phyloP scores from a whole-genome alignment of 2,888 invertebrate genomes.

The Rhingia campestris region DNA sequence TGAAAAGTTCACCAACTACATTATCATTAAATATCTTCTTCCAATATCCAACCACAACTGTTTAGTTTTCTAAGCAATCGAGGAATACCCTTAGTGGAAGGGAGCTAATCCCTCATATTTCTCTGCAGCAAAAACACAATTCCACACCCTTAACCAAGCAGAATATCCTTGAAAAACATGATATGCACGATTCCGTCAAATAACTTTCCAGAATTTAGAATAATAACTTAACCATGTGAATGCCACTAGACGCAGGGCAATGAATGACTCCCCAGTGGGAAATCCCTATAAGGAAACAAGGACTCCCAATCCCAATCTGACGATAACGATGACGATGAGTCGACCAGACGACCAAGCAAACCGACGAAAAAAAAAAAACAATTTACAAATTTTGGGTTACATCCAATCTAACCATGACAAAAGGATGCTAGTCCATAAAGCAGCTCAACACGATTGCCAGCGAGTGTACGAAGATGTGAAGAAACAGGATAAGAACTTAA shows the following conservation, averaged over 20 bases:
- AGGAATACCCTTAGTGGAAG: no score
- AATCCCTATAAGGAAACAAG: neutral
- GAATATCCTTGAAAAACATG: constrained; percentile 39
- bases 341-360: neutral
- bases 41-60: neutral
- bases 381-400: constrained; percentile 69
- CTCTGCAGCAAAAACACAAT: no score
- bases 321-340: constrained; percentile 3
- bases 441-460: neutral
- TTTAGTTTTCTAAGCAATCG: neutral
- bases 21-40: neutral
- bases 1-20: neutral
- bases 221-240: constrained; percentile 39
- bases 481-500: constrained; percentile 60
- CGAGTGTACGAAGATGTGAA: constrained; percentile 28
- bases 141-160: no score
- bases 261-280: constrained; percentile 2
- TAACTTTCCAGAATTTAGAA: constrained; percentile 43
- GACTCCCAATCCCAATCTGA: neutral
- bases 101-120: no score
- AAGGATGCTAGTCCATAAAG: constrained; percentile 44
- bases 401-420: constrained; percentile 51
- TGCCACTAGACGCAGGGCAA: constrained; percentile 9
- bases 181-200: constrained; percentile 35
- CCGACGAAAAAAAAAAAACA: constrained; percentile 45